Evolutionary conservation across 2,888 invertebrate species (phyloP).

Genomic region (Copidosoma aretas): DNA sequence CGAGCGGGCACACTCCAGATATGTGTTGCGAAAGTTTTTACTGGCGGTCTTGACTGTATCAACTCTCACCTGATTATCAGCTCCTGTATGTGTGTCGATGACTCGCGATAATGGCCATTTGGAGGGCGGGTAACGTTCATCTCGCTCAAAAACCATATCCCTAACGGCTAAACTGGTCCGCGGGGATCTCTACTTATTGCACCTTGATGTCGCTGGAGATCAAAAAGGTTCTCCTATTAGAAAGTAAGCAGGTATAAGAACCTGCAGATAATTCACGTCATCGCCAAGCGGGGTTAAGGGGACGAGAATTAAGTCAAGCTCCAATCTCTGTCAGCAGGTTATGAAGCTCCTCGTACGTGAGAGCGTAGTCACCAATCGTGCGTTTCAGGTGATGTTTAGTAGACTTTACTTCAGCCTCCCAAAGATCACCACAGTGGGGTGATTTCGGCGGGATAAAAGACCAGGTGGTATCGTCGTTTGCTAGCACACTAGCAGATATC

Average conservation of each 20-base stretch:
- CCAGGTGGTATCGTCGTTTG: conserved; percentile 23
- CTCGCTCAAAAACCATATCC: too few species aligned
- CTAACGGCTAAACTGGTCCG: too few species aligned
- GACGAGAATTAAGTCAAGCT: conserved; percentile 25
- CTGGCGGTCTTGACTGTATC: too few species aligned
- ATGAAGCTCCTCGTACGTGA: too few species aligned
- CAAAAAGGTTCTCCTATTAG: background rate
- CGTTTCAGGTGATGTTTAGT: conserved; percentile 16
- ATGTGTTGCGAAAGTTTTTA: too few species aligned
- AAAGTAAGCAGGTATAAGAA: conserved; percentile 15
- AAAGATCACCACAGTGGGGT: background rate
- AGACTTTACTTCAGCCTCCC: conserved; percentile 10
- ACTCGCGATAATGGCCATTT: too few species aligned
- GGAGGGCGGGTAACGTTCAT: too few species aligned
- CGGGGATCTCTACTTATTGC: too few species aligned
- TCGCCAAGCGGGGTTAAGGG: conserved; percentile 2
- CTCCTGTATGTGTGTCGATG: too few species aligned
- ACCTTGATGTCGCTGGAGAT: background rate
- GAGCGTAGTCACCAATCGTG: conserved; percentile 7
- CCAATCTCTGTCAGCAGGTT: conserved; percentile 26
- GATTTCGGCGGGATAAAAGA: background rate
- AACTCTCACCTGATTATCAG: too few species aligned
- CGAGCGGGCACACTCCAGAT: too few species aligned
- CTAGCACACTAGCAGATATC: conserved; percentile 7
- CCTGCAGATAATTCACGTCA: conserved; percentile 11